phyloP scores from a whole-genome alignment of 1,140 invertebrate species.

The Drosophila tristis region DNA sequence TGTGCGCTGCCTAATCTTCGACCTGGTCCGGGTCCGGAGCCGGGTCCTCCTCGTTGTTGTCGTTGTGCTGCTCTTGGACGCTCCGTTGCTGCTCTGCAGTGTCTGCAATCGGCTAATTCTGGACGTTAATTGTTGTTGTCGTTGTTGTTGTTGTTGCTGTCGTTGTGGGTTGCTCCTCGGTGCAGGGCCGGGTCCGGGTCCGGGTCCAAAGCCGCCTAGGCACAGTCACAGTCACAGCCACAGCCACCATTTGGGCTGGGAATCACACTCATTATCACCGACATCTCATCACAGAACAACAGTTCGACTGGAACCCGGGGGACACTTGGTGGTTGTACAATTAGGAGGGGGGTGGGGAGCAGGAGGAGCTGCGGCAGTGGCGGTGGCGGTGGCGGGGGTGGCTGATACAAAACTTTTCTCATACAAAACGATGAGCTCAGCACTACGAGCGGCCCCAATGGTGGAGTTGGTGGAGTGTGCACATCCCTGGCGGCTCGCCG shows the following conservation, averaged over 20 bases:
- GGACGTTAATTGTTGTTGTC: constrained; percentile 44
- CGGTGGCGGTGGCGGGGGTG: constrained; percentile 16
- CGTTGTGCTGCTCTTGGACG: constrained; percentile 31
- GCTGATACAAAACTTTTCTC: constrained; percentile 47
- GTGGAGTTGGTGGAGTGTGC: not conserved
- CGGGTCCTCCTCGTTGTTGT: constrained; percentile 19
- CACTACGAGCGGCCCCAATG: constrained; percentile 29
- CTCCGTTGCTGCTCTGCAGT: constrained; percentile 24
- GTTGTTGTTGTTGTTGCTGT: constrained; percentile 8
- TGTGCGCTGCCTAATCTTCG: constrained; percentile 52
- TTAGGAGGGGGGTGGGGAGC: constrained; percentile 10
- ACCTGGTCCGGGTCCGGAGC: constrained; percentile 37
- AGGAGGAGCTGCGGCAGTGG: constrained; percentile 1
- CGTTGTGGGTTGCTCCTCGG: not conserved
- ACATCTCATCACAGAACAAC: constrained; percentile 61
- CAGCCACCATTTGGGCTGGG: constrained; percentile 59
- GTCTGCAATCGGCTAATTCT: constrained; percentile 15
- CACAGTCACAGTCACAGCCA: constrained; percentile 11
- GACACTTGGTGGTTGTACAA: too few species aligned
- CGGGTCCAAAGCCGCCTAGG: constrained; percentile 8
- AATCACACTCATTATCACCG: constrained; percentile 56
- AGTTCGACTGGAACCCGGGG: constrained; percentile 2
- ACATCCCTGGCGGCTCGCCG: constrained; percentile 30
- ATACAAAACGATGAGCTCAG: constrained; percentile 64
- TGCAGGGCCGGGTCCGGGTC: not conserved